phyloP scores from a whole-genome alignment of 2,888 invertebrate genomes.

The Chromoteleia sp. region DNA sequence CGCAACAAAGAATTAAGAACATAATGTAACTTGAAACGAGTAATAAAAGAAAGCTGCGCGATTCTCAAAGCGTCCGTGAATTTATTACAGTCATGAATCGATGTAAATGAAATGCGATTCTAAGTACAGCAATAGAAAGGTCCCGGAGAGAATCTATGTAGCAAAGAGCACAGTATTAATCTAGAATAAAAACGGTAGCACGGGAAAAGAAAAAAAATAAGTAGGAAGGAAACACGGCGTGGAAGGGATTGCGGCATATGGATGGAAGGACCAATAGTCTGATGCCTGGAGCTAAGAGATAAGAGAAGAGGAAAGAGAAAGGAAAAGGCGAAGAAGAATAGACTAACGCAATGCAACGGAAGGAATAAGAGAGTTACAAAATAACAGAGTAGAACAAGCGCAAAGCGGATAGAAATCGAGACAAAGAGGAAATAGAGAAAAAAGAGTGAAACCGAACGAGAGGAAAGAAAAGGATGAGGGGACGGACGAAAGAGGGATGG shows the following conservation, averaged over 20 bases:
- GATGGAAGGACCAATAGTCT: conserved; percentile 62
- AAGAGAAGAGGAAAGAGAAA: conserved; percentile 35
- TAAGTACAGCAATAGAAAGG: conserved; percentile 70
- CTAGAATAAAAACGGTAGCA: conserved; percentile 71
- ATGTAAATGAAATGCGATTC: conserved; percentile 69
- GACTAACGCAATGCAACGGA: conserved; percentile 53
- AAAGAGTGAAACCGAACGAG: conserved; percentile 53
- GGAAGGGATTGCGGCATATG: conserved; percentile 74
- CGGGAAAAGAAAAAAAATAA: conserved; percentile 63
- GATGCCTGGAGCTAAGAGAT: conserved; percentile 38
- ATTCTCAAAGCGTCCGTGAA: conserved; percentile 60
- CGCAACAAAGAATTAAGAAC: conserved; percentile 63
- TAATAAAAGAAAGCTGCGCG: conserved; percentile 66
- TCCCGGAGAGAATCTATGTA: conserved; percentile 55
- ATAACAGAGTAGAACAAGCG: conserved; percentile 64
- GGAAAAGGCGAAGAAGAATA: conserved; percentile 45
- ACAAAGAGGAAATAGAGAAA: conserved; percentile 61
- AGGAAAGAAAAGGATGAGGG: conserved; percentile 62
- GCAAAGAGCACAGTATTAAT: conserved; percentile 72
- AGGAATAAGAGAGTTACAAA: conserved; percentile 47
- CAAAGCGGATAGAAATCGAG: conserved; percentile 61
- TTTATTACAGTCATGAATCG: conserved; percentile 70
- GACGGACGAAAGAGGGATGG: conserved; percentile 55
- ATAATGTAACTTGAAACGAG: conserved; percentile 61
- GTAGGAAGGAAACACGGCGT: conserved; percentile 54